Conservation (phyloP, 2,113 vertebrate genomes). For the Elephas maximus region DNA sequence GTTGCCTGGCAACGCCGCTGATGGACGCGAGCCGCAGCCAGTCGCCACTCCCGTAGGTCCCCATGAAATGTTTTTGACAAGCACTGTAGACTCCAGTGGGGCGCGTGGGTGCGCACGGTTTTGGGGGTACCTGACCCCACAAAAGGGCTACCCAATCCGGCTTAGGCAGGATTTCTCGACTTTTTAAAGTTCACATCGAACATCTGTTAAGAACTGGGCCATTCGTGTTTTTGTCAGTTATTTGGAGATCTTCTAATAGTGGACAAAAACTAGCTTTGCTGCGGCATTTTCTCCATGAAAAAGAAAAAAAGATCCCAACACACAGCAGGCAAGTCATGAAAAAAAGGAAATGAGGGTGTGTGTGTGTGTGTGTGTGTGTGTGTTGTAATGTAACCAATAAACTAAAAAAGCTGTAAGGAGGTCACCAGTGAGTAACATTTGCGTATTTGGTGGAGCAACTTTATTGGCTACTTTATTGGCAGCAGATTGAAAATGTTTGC, state of each 20-base stretch:
- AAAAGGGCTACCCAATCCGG: not conserved
- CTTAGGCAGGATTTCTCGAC: conserved; percentile 48
- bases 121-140: not conserved
- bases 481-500: conserved; percentile 71
- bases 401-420: conserved; percentile 71
- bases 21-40: conserved; percentile 84
- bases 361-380: not conserved
- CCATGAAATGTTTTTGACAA: conserved; percentile 86
- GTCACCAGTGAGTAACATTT: conserved; percentile 30
- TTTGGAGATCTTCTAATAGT: conserved; percentile 55
- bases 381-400: not conserved
- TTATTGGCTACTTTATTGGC: conserved; percentile 24
- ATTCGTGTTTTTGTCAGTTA: conserved; percentile 46
- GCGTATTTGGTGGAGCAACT: not conserved
- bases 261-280: conserved; percentile 16
- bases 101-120: conserved; percentile 63
- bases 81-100: conserved; percentile 81
- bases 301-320: not conserved
- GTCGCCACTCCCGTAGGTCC: conserved; percentile 69
- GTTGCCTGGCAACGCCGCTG: conserved; percentile 87
- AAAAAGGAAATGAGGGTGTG: not conserved
- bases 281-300: conserved; percentile 49
- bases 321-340: conserved; percentile 32
- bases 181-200: conserved; percentile 64
- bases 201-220: conserved; percentile 60